Conservation (phyloP, 92 coral and sea anemone species). For the Plumapathes pennacea region DNA sequence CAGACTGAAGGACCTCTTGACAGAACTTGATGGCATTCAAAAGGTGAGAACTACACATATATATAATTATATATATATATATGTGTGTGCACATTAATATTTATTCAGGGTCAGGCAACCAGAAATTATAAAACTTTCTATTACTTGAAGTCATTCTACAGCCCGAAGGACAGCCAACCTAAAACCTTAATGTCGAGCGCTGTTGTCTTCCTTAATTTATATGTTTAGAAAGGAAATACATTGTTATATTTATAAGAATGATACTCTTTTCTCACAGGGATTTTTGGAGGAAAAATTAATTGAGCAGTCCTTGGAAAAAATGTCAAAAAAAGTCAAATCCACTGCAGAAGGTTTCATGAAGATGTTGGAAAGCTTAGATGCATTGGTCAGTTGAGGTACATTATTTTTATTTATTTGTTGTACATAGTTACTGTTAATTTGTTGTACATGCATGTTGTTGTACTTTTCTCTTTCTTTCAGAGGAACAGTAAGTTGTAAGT, state of each 20-base stretch:
- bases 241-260: background rate
- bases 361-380: constrained; percentile 75
- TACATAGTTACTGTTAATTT: background rate
- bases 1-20: constrained; percentile 44
- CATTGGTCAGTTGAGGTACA: constrained; percentile 51
- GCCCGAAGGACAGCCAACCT: too few relatives aligned
- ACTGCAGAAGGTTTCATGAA: constrained; percentile 79
- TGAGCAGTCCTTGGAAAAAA: constrained; percentile 54
- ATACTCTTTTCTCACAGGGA: constrained; percentile 57
- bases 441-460: background rate
- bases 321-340: constrained; percentile 52
- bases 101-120: too few relatives aligned
- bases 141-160: too few relatives aligned
- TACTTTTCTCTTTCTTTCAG: background rate
- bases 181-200: too few relatives aligned
- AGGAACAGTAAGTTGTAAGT: too few relatives aligned
- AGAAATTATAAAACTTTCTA: too few relatives aligned
- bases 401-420: background rate
- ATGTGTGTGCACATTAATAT: background rate
- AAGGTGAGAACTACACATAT: constrained; percentile 75
- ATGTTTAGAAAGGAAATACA: background rate
- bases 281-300: constrained; percentile 65
- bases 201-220: too few relatives aligned
- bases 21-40: constrained; percentile 77
- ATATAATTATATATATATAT: background rate